Evolutionary conservation across 2,888 invertebrate genomes (phyloP), one percentile per base, ranked within the genome.

Genomic region (Melikaiella ostensackeni): DNA sequence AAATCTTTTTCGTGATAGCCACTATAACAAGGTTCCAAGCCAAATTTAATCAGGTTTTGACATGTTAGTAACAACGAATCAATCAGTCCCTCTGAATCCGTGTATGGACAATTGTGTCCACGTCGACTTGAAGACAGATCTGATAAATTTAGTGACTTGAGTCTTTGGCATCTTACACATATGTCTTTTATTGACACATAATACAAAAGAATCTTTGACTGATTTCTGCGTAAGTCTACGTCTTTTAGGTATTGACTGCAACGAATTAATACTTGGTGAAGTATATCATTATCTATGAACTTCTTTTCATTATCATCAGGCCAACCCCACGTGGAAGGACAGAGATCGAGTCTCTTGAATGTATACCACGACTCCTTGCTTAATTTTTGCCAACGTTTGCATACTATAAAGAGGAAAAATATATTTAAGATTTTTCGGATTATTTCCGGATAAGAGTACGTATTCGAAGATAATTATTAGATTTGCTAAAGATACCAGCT

Each of bases 291-390:
- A 13, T 50, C 30, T n/a, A 70, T 70, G 6, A 70, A 70, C n/a
- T 50, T 70, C n/a, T 70, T 50, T 9, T 70, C 24, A 33, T 7
- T n/a, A 30, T 70, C 19, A n/a, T 30, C 30, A n/a, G n/a, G 50
- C 70, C 70, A 70, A 33, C 70, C 70, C 70, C 70, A 70, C 50
- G 70, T 50, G 30, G 50, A 50, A n/a, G 70, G 50, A n/a, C n/a
- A 46, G 21, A 70, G 70, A 50, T 70, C 50, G 19, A 70, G 70
- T 27, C 30, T 70, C n/a, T 70, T 70, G 8, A 70, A 50, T n/a
- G 70, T 50, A 2, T 70, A 50, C 70, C 70, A 70, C n/a, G 50
- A 70, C 4, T 70, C 50, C 19, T 70, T 70, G 50, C 70, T 70
- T 30, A 70, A 27, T 50, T 33, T 70, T 50, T 50, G 50, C 70